Conservation (phyloP, 2,888 invertebrate species). For the Seladonia tumulorum region DNA sequence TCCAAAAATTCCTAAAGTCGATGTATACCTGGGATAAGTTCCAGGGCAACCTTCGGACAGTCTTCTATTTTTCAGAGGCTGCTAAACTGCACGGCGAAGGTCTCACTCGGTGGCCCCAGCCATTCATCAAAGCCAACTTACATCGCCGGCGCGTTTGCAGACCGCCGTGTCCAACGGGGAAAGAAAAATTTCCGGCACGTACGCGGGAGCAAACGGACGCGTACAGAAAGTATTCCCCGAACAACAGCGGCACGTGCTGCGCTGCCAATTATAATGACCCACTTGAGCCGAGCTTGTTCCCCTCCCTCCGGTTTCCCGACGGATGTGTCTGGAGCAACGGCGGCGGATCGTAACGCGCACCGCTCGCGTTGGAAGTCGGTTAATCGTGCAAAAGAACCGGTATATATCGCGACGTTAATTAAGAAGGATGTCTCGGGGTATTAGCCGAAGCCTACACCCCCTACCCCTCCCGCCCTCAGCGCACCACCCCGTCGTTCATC, state of each 20-base stretch:
- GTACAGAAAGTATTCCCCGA: neutral
- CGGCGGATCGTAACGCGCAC: neutral
- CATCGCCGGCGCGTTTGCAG: neutral
- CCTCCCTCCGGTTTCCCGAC: neutral
- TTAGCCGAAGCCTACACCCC: constrained; percentile 49
- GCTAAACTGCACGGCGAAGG: neutral
- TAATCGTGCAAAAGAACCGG: constrained; percentile 68
- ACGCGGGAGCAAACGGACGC: neutral
- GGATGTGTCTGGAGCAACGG: neutral
- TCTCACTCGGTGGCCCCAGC: neutral
- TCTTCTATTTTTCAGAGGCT: neutral
- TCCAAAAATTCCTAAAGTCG: neutral
- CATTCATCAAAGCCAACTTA: constrained; percentile 14
- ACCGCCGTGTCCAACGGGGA: neutral
- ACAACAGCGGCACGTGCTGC: neutral
- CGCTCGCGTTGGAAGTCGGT: constrained; percentile 36
- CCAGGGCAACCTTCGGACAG: neutral
- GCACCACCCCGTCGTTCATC: constrained; percentile 14
- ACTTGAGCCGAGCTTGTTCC: constrained; percentile 3
- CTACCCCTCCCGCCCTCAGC: neutral
- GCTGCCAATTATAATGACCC: constrained; percentile 10
- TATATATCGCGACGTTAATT: constrained; percentile 74
- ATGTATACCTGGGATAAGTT: too few species aligned
- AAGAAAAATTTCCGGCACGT: neutral
- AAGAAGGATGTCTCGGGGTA: constrained; percentile 73